Base-by-base conservation (phyloP, 37 sponge, comb jelly and placozoan species). In the Halichondria panicea region DNA sequence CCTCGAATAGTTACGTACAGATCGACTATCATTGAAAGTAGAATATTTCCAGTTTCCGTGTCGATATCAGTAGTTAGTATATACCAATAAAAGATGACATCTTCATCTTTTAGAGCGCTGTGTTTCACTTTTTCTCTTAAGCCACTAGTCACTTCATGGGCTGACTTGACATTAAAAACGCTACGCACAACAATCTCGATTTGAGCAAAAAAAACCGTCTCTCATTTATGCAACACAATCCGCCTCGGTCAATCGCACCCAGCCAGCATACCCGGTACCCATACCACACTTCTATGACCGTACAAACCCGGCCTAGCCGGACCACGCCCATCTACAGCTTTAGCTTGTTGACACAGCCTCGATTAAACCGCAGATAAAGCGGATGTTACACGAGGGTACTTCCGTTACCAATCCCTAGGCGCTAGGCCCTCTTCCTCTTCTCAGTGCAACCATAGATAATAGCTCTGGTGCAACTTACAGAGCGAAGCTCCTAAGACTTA, bases 1-100 rank as follows among this genome's bases (percentile, higher is more conserved):
- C 71, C 84, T 62, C 77, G 30, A 12, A 84, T 70, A 2, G 77
- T 84, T 18, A 84, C 24, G 28, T 21, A 84, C 34, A 70, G 39
- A 0, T 76, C 70, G 22, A 56, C 68, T 42, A 81, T 63, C 72
- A 70, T 70, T 32, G 61, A 43, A 25, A 81, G 72, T 1, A 81
- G 53, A 40, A 28, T 36, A 66, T 46, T 24, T 25, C 25, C 66
- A 31, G 64, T 54, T 21, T 45, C 54, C 13, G 44, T 66, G 27
- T 77, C 77, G 28, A 77, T 48, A 19, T 77, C 66, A 43, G 53
- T 52, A 22, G 77, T 43, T 19, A 61, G 5, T 22, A 63, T 64
- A 32, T 18, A 50, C 77, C 77, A 77, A 46, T 77, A 65, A 45
- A 77, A 77, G 32, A 32, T 4, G 34, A 72, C 57, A 35, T 72